phyloP scores from a whole-genome alignment of 2,888 invertebrate genomes.

The Idaea aversata region DNA sequence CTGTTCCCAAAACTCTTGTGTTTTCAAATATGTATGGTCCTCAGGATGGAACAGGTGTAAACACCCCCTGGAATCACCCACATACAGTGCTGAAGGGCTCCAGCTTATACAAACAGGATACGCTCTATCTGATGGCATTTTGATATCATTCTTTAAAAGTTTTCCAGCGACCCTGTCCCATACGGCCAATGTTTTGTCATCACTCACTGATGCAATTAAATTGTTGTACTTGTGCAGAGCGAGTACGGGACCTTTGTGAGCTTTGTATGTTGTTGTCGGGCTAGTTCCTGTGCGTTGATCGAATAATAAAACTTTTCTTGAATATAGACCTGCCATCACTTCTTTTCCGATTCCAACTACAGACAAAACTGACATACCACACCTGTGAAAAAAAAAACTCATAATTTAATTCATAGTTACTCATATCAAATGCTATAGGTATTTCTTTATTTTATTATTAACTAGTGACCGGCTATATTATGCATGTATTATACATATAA shows the following conservation, averaged over 20 bases:
- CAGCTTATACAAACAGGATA: slow-evolving; percentile 70
- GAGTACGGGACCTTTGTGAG: slow-evolving; percentile 78
- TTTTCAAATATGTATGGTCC: slow-evolving; percentile 46
- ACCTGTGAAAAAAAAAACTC: slow-evolving; percentile 41
- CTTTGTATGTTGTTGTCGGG: slow-evolving; percentile 66
- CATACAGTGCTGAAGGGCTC: slow-evolving; percentile 61
- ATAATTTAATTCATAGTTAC: slow-evolving; percentile 1
- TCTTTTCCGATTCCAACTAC: slow-evolving; percentile 67
- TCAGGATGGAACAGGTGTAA: slow-evolving; percentile 68
- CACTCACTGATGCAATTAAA: slow-evolving; percentile 79
- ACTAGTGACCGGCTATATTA: too few species aligned
- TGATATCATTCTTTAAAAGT: slow-evolving; percentile 57
- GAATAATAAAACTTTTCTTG: slow-evolving; percentile 76
- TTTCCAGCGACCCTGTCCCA: slow-evolving; percentile 79
- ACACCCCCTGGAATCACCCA: slow-evolving; percentile 70
- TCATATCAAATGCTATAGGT: too few species aligned
- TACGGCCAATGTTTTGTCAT: slow-evolving; percentile 79
- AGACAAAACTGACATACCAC: slow-evolving; percentile 77
- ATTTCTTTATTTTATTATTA: too few species aligned
- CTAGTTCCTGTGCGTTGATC: slow-evolving; percentile 67
- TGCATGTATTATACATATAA: too few species aligned
- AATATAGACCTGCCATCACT: slow-evolving; percentile 78
- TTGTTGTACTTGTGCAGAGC: slow-evolving; percentile 58
- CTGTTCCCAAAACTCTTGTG: slow-evolving; percentile 64
- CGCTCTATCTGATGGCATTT: slow-evolving; percentile 60